phyloP scores from a whole-genome alignment of 2,888 invertebrate genomes.

The Asteroscopus sphinx region DNA sequence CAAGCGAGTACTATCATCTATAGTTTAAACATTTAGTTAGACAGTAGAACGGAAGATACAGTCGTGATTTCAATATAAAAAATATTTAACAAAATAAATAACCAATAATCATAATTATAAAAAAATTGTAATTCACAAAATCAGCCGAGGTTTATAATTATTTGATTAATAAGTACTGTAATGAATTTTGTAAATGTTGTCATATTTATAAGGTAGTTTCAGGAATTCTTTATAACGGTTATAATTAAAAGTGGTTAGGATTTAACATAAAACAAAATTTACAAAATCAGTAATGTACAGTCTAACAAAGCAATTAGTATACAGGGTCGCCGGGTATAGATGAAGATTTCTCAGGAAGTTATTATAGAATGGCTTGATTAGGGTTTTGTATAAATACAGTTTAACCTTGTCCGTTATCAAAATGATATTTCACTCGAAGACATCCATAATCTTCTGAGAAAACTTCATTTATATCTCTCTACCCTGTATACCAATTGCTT shows the following conservation, averaged over 20 bases:
- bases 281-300: constrained; percentile 12
- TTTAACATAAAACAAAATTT: neutral
- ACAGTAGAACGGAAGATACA: constrained; percentile 36
- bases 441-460: no score
- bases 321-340: no score
- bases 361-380: no score
- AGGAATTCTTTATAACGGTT: neutral
- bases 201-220: neutral
- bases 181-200: neutral
- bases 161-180: neutral
- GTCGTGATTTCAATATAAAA: constrained; percentile 32
- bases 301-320: no score
- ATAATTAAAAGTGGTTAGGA: neutral
- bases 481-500: no score
- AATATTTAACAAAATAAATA: constrained; percentile 50
- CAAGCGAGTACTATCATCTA: constrained; percentile 20
- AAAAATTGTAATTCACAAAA: constrained; percentile 2
- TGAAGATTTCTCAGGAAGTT: no score
- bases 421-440: no score
- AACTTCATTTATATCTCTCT: no score
- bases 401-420: no score
- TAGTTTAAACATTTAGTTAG: constrained; percentile 18
- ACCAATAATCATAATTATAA: constrained; percentile 51
- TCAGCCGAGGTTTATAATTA: constrained; percentile 3
- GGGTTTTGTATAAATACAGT: no score